A percentile compares a stretch with the other conserved stretches of the same genome.
phyloP scores from a whole-genome alignment of 1,140 invertebrate genomes.

The Hydropsyche tenuis region DNA sequence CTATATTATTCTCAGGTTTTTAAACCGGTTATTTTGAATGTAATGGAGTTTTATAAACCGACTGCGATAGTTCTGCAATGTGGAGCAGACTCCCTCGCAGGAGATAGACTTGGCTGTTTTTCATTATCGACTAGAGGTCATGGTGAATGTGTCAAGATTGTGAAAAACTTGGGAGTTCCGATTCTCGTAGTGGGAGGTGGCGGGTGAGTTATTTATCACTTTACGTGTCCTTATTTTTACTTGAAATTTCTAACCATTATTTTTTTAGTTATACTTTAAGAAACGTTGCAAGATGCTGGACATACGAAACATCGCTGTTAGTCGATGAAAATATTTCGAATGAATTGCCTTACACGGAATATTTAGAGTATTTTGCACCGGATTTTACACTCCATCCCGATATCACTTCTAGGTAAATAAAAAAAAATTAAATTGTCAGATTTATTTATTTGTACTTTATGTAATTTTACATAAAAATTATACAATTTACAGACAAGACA shows the following conservation, averaged over 20 bases:
- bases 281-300: slow-evolving; percentile 99
- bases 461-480: background rate
- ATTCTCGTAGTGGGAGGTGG: slow-evolving; percentile 95
- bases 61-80: slow-evolving; percentile 98
- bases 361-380: slow-evolving; percentile 94
- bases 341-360: slow-evolving; percentile 92
- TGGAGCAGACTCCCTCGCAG: slow-evolving; percentile 96
- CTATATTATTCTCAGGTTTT: slow-evolving; percentile 81
- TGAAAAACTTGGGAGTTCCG: slow-evolving; percentile 93
- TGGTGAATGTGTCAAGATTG: slow-evolving; percentile 96
- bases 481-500: slow-evolving; percentile 70
- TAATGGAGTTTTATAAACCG: slow-evolving; percentile 97
- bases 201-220: slow-evolving; percentile 62
- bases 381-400: slow-evolving; percentile 95
- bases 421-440: background rate
- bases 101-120: slow-evolving; percentile 80
- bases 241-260: slow-evolving; percentile 46
- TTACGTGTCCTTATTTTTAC: slow-evolving; percentile 9
- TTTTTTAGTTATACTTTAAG: slow-evolving; percentile 82
- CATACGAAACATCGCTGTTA: slow-evolving; percentile 95
- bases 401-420: slow-evolving; percentile 69
- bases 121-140: slow-evolving; percentile 74
- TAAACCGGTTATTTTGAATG: slow-evolving; percentile 90
- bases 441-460: background rate
- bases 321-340: slow-evolving; percentile 91